A percentile compares a stretch with the other conserved stretches of the same genome.
These are phyloP conservation scores for Eugnorisma glareosa DNA, from an alignment of 2,888 invertebrate species.

Conservation along the genomic window DNA sequence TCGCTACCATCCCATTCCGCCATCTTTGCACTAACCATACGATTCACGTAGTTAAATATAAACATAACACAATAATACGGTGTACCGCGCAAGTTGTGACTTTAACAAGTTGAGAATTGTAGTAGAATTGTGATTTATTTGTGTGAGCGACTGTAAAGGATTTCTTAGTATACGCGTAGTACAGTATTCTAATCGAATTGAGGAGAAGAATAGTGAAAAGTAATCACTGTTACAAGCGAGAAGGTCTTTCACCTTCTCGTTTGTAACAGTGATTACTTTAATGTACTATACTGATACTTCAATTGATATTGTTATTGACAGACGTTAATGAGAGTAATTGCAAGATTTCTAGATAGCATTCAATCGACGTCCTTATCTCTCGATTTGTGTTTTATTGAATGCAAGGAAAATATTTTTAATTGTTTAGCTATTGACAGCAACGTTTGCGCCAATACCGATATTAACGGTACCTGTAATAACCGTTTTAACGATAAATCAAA, in stretches of 20 bases:
- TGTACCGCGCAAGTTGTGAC: slow-evolving; percentile 35
- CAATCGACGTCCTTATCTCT: not conserved
- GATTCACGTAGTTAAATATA: slow-evolving; percentile 35
- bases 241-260: not conserved
- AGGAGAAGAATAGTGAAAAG: not conserved
- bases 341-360: not conserved
- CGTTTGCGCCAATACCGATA: slow-evolving; percentile 75
- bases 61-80: slow-evolving; percentile 1
- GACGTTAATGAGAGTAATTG: too few species aligned
- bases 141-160: slow-evolving; percentile 9
- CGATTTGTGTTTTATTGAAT: not conserved
- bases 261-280: not conserved
- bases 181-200: not conserved
- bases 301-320: not conserved
- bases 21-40: slow-evolving; percentile 23
- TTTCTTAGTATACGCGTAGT: not conserved
- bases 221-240: too few species aligned
- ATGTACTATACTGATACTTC: not conserved
- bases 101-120: not conserved
- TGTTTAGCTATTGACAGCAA: slow-evolving; percentile 80
- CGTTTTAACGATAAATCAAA: slow-evolving; percentile 9
- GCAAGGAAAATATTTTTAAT: not conserved
- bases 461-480: slow-evolving; percentile 4
- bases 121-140: not conserved
- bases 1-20: not conserved